phyloP scores from a whole-genome alignment of 2,888 invertebrate species.

The Parascotia fuliginaria region DNA sequence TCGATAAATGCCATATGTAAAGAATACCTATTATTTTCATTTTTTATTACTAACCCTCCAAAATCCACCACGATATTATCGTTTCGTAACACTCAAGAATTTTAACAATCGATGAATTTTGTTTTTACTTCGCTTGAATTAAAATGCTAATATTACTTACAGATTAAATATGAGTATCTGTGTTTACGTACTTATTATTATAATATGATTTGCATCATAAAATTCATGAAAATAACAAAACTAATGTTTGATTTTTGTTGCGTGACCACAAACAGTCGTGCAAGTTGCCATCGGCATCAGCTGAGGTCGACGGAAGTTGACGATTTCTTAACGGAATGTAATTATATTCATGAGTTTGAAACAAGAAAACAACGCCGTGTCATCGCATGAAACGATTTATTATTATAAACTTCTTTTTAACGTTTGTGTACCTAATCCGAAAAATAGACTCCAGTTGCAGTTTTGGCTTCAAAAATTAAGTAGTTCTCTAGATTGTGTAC shows the following conservation, averaged over 20 bases:
- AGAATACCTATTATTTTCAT: conserved; percentile 7
- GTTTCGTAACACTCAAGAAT: neutral
- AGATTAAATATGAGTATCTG: too few species aligned
- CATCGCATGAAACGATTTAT: neutral
- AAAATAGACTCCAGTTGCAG: too few species aligned
- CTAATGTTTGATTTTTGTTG: conserved; percentile 49
- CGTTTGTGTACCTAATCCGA: neutral
- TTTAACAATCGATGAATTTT: too few species aligned
- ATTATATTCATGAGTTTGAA: conserved; percentile 57
- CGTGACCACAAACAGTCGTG: conserved; percentile 62
- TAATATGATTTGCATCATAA: too few species aligned
- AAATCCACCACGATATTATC: neutral
- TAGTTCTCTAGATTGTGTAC: too few species aligned
- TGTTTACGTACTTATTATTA: too few species aligned
- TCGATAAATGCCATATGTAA: conserved; percentile 40
- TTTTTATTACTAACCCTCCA: conserved; percentile 1
- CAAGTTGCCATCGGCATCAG: conserved; percentile 54
- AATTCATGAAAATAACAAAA: conserved; percentile 27
- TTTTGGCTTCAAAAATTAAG: too few species aligned
- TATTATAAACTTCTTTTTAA: neutral
- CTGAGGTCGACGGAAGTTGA: conserved; percentile 74
- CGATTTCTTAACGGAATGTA: conserved; percentile 67
- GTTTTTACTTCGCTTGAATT: too few species aligned
- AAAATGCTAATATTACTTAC: too few species aligned
- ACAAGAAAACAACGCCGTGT: conserved; percentile 40